Conservation (phyloP, 2,113 vertebrate species). For the Oreochromis spilurus region DNA sequence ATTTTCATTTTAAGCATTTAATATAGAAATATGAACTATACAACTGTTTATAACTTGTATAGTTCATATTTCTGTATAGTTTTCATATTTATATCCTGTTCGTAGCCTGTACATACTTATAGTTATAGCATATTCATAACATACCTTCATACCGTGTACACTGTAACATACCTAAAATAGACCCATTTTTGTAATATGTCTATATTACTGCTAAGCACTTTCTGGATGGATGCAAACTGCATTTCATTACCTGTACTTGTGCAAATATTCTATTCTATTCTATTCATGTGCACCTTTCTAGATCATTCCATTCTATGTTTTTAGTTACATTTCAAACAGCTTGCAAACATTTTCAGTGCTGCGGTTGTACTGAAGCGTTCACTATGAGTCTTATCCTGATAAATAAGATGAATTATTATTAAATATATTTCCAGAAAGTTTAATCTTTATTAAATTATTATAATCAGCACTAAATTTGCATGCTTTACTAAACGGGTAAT, state of each 20-base stretch:
- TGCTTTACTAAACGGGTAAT: not conserved
- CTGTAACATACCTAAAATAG: too few species aligned
- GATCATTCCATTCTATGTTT: not conserved
- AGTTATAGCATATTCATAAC: too few species aligned
- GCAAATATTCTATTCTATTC: too few species aligned
- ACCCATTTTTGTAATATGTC: too few species aligned
- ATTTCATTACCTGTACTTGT: too few species aligned
- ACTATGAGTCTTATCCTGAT: not conserved
- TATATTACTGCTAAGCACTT: too few species aligned
- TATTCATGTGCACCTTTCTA: not conserved
- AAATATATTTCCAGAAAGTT: not conserved
- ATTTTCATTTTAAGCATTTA: not conserved
- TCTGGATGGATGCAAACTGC: too few species aligned
- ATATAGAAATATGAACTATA: not conserved
- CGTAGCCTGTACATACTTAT: too few species aligned
- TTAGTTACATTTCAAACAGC: not conserved
- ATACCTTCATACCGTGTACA: too few species aligned
- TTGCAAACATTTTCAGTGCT: accelerated
- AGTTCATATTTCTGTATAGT: too few species aligned
- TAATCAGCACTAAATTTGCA: not conserved
- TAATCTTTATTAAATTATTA: not conserved
- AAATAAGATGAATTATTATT: not conserved
- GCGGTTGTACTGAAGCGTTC: not conserved
- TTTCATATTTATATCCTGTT: too few species aligned
- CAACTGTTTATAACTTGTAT: too few species aligned